phyloP scores from a whole-genome alignment of 2,888 invertebrate species.

The Priocnemis perturbator region DNA sequence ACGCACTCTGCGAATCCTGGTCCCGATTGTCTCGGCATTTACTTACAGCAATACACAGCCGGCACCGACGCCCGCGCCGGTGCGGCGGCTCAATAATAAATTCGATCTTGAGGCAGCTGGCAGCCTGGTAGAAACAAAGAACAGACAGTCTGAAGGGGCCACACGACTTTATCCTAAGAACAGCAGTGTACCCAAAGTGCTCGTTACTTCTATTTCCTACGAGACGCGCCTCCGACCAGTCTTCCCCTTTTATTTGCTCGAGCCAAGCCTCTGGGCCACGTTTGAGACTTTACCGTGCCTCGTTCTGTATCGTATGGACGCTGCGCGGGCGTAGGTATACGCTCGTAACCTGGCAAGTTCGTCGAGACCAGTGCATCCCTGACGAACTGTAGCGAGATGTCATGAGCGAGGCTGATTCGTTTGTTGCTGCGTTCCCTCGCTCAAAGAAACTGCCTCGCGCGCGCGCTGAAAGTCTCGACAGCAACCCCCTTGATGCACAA shows the following conservation, averaged over 20 bases:
- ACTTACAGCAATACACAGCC: constrained; percentile 29
- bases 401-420: not conserved
- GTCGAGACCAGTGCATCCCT: not conserved
- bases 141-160: constrained; percentile 25
- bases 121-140: constrained; percentile 51
- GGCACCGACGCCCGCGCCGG: no score
- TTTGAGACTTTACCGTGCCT: constrained; percentile 21
- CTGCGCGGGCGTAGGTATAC: not conserved
- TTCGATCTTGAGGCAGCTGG: constrained; percentile 38
- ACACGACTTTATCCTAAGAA: constrained; percentile 44
- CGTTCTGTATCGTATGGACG: not conserved
- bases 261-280: constrained; percentile 16
- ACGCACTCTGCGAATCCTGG: no score
- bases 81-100: constrained; percentile 41
- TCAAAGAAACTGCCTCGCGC: not conserved
- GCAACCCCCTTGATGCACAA: no score
- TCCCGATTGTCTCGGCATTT: constrained; percentile 9
- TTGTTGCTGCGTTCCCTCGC: not conserved
- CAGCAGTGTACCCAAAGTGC: constrained; percentile 33
- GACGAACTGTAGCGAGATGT: not conserved
- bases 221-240: constrained; percentile 16
- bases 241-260: constrained; percentile 4
- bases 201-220: constrained; percentile 48
- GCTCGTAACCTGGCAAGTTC: not conserved
- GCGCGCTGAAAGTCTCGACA: not conserved